Percentiles rank a stretch among this genome's conserved stretches.
Conservation (phyloP, 1,140 invertebrate genomes). For the Pseudomyrmex flavicornis region DNA sequence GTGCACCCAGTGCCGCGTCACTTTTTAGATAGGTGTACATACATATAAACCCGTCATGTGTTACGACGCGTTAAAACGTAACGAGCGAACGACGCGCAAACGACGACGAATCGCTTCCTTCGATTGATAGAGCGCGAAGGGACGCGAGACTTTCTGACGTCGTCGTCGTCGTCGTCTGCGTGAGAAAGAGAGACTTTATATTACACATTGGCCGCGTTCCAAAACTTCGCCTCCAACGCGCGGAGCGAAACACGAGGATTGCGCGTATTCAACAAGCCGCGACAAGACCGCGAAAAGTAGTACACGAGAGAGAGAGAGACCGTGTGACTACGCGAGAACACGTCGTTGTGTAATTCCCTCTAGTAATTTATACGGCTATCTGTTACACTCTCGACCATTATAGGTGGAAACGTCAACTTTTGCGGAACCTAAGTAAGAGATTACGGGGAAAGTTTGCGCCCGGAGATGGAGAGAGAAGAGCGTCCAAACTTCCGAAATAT, state of each 20-base stretch:
- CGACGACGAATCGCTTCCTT: slow-evolving; percentile 26
- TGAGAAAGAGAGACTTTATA: slow-evolving; percentile 62
- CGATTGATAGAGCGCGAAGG: slow-evolving; percentile 15
- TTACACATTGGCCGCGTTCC: slow-evolving; percentile 40
- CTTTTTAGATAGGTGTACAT: slow-evolving; percentile 58
- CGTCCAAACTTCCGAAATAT: slow-evolving; percentile 14
- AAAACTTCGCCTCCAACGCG: slow-evolving; percentile 25
- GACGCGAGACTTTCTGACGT: slow-evolving; percentile 75
- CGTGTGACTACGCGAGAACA: neutral
- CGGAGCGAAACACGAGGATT: neutral
- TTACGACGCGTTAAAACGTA: slow-evolving; percentile 61
- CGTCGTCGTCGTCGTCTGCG: slow-evolving; percentile 60
- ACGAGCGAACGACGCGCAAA: slow-evolving; percentile 60
- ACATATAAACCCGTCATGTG: slow-evolving; percentile 17
- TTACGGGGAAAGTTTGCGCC: slow-evolving; percentile 36
- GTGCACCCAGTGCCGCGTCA: slow-evolving; percentile 41
- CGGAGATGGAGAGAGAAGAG: neutral
- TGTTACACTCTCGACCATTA: slow-evolving; percentile 33
- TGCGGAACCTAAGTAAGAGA: slow-evolving; percentile 35
- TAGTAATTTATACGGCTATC: slow-evolving; percentile 53
- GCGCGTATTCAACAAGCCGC: slow-evolving; percentile 43
- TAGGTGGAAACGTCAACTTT: slow-evolving; percentile 28
- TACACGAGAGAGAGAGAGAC: slow-evolving; percentile 8
- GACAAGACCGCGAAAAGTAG: neutral
- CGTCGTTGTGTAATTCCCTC: slow-evolving; percentile 36